phyloP scores from a whole-genome alignment of 2,888 invertebrate species.

The Malachius bipustulatus region DNA sequence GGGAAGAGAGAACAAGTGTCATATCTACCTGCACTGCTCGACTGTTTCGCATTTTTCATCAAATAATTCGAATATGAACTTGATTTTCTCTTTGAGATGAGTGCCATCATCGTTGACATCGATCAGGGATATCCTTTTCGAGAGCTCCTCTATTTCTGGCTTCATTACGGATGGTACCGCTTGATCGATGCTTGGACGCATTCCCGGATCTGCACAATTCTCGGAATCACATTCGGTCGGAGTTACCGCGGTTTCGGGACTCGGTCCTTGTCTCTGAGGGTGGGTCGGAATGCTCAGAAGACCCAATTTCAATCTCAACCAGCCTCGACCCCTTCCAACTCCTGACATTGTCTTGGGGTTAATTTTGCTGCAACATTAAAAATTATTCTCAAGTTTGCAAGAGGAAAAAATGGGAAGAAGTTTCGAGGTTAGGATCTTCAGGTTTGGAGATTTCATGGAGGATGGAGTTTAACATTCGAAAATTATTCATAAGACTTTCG shows the following conservation, averaged over 20 bases:
- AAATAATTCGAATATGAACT: neutral
- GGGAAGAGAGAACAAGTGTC: no score
- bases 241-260: no score
- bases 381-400: no score
- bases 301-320: neutral
- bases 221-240: neutral
- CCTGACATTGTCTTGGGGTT: neutral
- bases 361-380: no score
- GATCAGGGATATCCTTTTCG: neutral
- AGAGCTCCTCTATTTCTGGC: neutral
- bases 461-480: no score
- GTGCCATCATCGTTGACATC: neutral
- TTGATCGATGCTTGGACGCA: neutral
- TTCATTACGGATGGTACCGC: neutral
- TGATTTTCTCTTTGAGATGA: conserved; percentile 19
- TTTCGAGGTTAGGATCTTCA: no score
- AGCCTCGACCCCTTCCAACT: neutral
- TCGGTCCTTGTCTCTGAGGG: no score
- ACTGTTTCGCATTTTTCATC: neutral
- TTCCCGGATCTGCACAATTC: no score
- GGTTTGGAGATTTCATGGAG: no score
- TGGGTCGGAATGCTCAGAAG: neutral
- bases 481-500: no score
- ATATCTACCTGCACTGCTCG: neutral
- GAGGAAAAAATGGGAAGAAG: no score